Evolutionary conservation across 2,113 vertebrate species (phyloP).

Genomic region (Perccottus glenii): DNA sequence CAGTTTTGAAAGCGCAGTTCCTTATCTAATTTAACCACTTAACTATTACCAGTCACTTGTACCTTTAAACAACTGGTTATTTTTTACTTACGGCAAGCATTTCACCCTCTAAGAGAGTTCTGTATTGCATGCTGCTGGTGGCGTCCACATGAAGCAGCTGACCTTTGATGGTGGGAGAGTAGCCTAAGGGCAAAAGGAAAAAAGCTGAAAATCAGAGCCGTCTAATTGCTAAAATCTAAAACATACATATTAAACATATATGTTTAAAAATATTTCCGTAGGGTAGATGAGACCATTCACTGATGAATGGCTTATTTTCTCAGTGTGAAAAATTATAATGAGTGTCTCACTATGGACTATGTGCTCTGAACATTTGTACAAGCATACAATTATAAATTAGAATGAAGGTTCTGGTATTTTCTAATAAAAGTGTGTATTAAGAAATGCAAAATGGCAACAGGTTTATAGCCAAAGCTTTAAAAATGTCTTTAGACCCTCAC

Average conservation of each 20-base stretch:
- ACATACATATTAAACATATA: too few relatives aligned
- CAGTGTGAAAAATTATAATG: too few relatives aligned
- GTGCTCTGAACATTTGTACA: too few relatives aligned
- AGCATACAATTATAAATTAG: too few relatives aligned
- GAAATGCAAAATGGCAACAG: too few relatives aligned
- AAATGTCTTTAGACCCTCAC: too few relatives aligned
- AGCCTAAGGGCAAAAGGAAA: constrained; percentile 79
- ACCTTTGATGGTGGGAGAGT: constrained; percentile 95
- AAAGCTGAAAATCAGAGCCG: neutral
- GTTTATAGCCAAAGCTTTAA: too few relatives aligned
- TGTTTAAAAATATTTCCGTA: constrained; percentile 17
- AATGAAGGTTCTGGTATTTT: too few relatives aligned
- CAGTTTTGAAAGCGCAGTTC: neutral
- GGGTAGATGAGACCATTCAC: constrained; percentile 12
- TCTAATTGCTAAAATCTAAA: constrained; percentile 31
- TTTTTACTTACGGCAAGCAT: constrained; percentile 93
- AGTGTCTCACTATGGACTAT: too few relatives aligned
- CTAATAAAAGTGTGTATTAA: too few relatives aligned
- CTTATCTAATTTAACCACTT: too few relatives aligned
- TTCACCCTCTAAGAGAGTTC: constrained; percentile 96
- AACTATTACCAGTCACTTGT: neutral
- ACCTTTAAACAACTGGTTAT: neutral
- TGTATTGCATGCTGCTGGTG: constrained; percentile 97
- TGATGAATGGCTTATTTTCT: constrained; percentile 10
- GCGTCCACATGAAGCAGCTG: constrained; percentile 97